Evolutionary conservation across 2,113 vertebrate species (phyloP), one percentile per base, ranked within the genome.

Genomic region (Enhydra lutris): DNA sequence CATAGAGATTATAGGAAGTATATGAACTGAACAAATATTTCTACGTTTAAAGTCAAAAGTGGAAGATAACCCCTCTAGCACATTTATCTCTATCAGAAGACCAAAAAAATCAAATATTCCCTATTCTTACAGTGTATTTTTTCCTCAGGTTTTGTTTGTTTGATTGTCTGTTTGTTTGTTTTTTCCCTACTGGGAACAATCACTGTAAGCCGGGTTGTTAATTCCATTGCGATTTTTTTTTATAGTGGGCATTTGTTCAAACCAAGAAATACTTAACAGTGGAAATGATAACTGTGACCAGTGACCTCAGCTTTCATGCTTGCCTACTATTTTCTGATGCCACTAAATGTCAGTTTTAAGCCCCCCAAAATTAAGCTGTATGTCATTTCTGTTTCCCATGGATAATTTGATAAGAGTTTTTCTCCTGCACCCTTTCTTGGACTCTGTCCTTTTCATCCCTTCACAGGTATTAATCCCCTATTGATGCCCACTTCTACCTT

Each of bases 251-350:
- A 85, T 98, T 98, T 98, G 91, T 98, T 98, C 98, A 98, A 98
- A 98, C 97, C 98, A 97, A 97, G 92, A 92, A 98, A 96, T 97
- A 94, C 95, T 98, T 98, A 98, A 98, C 96, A 97, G 63, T 95
- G 97, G 97, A 96, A 97, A 98, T 98, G 98, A 98, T 98, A 98
- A 91, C 97, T 94, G 82, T 98, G 98, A 98, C 97, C 98, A 98
- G 98, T 98, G 96, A 79, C 98, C 97, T 98, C 63, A 87, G 92
- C 78, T 98, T 98, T 97, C 97, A 36, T 95, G 89, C 97, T 97
- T 98, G 81, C 98, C 89, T 96, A 23, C 83, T 95, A 26, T 97
- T 98, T 98, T 95, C 93, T 94, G 85, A 96, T 97, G 92, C 73
- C 74, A 93, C 96, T 98, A 97, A 97, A 98, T 97, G 88, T 84